These are phyloP conservation scores for Rhingia rostrata DNA, from an alignment of 2,888 invertebrate species.

Conservation along the genomic window DNA sequence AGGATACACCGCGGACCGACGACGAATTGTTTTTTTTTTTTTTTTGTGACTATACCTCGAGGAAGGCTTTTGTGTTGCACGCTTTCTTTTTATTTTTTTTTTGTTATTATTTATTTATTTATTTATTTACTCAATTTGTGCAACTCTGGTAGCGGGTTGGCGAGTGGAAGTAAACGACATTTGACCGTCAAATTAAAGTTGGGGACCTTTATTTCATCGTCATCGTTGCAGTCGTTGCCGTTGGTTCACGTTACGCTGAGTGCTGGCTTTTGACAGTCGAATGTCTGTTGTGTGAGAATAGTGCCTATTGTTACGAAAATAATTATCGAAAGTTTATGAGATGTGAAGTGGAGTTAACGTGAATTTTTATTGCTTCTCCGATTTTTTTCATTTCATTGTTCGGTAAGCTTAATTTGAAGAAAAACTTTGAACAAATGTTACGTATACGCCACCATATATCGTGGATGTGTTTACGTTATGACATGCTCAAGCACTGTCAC, in stretches of 20 bases:
- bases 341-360: not conserved
- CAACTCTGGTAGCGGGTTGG: not conserved
- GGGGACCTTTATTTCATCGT: constrained; percentile 18
- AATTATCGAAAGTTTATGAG: not conserved
- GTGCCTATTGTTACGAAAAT: not conserved
- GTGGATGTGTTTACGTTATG: not conserved
- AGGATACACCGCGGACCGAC: constrained; percentile 11
- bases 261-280: constrained; percentile 7
- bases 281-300: not conserved
- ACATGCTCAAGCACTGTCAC: not conserved
- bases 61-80: not conserved
- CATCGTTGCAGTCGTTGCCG: not conserved
- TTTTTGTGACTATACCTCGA: not conserved
- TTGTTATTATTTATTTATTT: not conserved
- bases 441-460: constrained; percentile 9
- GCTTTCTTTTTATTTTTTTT: not conserved
- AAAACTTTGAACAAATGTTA: not conserved
- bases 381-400: not conserved
- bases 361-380: not conserved
- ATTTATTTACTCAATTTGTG: not conserved
- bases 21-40: constrained; percentile 23
- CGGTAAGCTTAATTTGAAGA: not conserved
- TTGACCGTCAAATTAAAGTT: constrained; percentile 43
- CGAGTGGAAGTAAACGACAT: constrained; percentile 20
- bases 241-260: not conserved